These are phyloP conservation scores for Reticulitermes lucifugus DNA, from an alignment of 2,888 invertebrate species.

Conservation along the genomic window DNA sequence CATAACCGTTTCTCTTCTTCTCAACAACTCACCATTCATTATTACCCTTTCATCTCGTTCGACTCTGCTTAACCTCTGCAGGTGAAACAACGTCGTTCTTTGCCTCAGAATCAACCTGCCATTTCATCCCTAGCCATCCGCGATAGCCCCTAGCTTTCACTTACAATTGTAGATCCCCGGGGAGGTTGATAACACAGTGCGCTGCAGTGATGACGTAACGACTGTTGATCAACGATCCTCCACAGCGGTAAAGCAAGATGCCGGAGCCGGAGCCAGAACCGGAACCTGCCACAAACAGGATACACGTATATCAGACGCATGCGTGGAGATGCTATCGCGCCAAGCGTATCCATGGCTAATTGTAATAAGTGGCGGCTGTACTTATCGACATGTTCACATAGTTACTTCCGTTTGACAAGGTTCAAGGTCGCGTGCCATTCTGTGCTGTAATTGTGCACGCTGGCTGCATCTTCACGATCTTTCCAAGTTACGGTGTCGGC, in stretches of 20 bases:
- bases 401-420: background rate
- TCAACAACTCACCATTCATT: too few species aligned
- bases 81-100: too few species aligned
- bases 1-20: too few species aligned
- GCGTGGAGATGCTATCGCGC: background rate
- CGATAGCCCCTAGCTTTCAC: conserved; percentile 46
- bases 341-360: background rate
- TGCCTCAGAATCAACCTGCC: too few species aligned
- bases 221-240: conserved; percentile 68
- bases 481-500: too few species aligned
- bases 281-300: conserved; percentile 33
- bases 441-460: too few species aligned
- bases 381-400: conserved; percentile 1
- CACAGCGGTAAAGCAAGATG: conserved; percentile 60
- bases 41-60: too few species aligned
- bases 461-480: too few species aligned
- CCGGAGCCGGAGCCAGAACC: background rate
- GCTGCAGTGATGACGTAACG: conserved; percentile 71
- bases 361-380: background rate
- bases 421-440: background rate
- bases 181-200: conserved; percentile 69
- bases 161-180: conserved; percentile 64
- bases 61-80: too few species aligned
- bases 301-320: conserved; percentile 15
- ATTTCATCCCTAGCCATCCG: too few species aligned